Conservation (phyloP, 2,797 vertebrate species). For the Hoplostethus atlanticus region DNA sequence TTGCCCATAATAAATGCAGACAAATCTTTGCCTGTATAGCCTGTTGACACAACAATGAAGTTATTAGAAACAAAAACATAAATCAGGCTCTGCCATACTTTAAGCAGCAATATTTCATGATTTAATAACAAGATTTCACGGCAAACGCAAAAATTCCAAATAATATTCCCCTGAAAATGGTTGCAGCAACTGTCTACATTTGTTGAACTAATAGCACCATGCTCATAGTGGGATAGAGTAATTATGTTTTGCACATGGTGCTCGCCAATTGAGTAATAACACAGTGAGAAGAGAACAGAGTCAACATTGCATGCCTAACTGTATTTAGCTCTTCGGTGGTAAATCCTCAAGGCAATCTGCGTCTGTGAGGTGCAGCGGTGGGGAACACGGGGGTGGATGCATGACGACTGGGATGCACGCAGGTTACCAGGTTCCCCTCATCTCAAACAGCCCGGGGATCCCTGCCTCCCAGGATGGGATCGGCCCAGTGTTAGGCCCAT, state of each 20-base stretch:
- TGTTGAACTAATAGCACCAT: slow-evolving; percentile 48
- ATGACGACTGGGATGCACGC: slow-evolving; percentile 56
- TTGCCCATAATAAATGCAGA: slow-evolving; percentile 53
- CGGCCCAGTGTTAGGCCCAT: slow-evolving; percentile 41
- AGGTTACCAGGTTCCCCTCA: slow-evolving; percentile 61
- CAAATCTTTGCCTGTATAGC: slow-evolving; percentile 43
- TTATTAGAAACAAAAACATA: slow-evolving; percentile 39
- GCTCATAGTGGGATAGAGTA: slow-evolving; percentile 38
- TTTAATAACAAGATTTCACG: slow-evolving; percentile 33
- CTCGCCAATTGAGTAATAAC: slow-evolving; percentile 61
- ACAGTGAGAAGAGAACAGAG: slow-evolving; percentile 48
- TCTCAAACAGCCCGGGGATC: slow-evolving; percentile 59
- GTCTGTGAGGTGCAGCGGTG: slow-evolving; percentile 63
- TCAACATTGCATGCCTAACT: slow-evolving; percentile 72
- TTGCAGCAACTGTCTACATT: slow-evolving; percentile 1
- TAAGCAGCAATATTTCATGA: slow-evolving; percentile 37
- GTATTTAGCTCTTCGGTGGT: slow-evolving; percentile 59
- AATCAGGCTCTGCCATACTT: slow-evolving; percentile 8
- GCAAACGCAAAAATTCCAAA: slow-evolving; percentile 19
- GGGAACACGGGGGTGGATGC: slow-evolving; percentile 57
- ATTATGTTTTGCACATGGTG: slow-evolving; percentile 49
- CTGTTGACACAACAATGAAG: slow-evolving; percentile 64
- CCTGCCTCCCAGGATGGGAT: slow-evolving; percentile 61
- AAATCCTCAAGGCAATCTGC: slow-evolving; percentile 60
- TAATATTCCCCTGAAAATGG: slow-evolving; percentile 5